Evolutionary conservation across 2,113 vertebrate genomes (phyloP).

Genomic region (Saguinus imperator): DNA sequence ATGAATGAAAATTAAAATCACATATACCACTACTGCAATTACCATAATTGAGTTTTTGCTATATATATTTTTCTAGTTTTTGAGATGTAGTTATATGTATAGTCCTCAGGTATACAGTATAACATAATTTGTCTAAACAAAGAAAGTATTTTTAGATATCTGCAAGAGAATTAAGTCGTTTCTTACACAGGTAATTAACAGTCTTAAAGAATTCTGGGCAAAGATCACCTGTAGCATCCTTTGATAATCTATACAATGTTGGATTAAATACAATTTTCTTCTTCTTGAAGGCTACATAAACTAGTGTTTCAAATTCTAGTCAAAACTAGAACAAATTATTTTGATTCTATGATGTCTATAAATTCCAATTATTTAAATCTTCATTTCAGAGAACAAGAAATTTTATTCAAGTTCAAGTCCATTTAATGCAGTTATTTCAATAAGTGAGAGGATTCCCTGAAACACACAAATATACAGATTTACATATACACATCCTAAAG

Average conservation of each 20-base stretch:
- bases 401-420: neutral
- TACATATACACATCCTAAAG: neutral
- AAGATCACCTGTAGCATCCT: neutral
- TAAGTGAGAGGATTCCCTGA: neutral
- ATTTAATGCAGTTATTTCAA: neutral
- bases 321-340: neutral
- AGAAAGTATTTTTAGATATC: neutral
- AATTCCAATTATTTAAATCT: slow-evolving; percentile 28
- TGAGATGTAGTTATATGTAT: neutral
- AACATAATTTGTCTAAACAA: neutral
- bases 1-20: slow-evolving; percentile 11
- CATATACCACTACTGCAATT: neutral
- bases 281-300: neutral
- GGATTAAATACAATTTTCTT: neutral
- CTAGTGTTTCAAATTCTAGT: neutral
- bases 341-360: neutral
- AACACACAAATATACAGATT: neutral
- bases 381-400: neutral
- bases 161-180: neutral
- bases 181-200: neutral
- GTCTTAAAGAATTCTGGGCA: neutral
- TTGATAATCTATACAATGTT: neutral
- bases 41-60: neutral
- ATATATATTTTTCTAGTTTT: neutral
- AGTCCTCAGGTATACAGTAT: neutral